Evolutionary conservation across 2,888 invertebrate genomes (phyloP).

Genomic region (Trisateles emortualis): DNA sequence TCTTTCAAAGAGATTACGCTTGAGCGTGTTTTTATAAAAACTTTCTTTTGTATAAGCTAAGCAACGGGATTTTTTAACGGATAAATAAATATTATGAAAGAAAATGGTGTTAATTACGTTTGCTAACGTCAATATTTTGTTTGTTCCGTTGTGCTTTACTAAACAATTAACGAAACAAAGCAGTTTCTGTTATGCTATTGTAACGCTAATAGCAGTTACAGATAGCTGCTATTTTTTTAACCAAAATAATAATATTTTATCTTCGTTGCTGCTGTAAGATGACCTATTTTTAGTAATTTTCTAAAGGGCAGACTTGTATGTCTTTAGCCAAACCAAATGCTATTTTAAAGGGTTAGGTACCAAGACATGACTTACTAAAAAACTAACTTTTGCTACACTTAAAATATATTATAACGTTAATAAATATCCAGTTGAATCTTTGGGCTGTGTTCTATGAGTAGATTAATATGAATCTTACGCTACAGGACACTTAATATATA

Average conservation of each 20-base stretch:
- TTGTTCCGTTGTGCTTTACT: constrained; percentile 5
- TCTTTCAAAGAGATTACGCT: constrained; percentile 6
- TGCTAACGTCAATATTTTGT: constrained; percentile 16
- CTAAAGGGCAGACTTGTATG: constrained; percentile 1
- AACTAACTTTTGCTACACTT: background rate
- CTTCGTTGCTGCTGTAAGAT: constrained; percentile 4
- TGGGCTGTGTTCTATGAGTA: too few relatives aligned
- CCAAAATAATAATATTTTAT: background rate
- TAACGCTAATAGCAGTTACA: constrained; percentile 27
- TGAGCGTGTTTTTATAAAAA: constrained; percentile 11
- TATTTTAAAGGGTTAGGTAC: constrained; percentile 16
- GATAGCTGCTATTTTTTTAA: constrained; percentile 17
- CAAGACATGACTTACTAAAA: too few relatives aligned
- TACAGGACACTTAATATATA: too few relatives aligned
- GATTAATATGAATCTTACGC: too few relatives aligned
- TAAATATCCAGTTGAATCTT: too few relatives aligned
- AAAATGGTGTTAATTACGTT: constrained; percentile 27
- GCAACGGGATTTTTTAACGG: constrained; percentile 1
- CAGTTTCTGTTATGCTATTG: constrained; percentile 17
- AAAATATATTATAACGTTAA: background rate
- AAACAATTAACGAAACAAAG: constrained; percentile 22
- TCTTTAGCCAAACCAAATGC: constrained; percentile 9
- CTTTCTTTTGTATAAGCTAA: constrained; percentile 12
- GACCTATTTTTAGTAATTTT: constrained; percentile 6
- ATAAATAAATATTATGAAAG: background rate